phyloP scores from a whole-genome alignment of 2,113 vertebrate species.

The Tupaia tana region DNA sequence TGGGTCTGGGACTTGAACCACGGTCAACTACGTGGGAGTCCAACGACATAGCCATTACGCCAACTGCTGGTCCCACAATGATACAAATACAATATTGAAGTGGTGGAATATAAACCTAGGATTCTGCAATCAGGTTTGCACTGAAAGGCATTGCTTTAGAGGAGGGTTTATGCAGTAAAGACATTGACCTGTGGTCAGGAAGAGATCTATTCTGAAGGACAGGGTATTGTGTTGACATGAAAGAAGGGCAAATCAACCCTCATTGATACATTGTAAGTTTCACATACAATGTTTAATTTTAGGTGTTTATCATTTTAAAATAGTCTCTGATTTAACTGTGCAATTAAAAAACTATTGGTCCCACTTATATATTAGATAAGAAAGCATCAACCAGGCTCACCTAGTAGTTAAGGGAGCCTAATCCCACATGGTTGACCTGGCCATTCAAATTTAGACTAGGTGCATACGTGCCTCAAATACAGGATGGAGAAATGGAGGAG shows the following conservation, averaged over 20 bases:
- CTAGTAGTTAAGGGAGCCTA: no score
- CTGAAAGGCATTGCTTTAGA: not conserved
- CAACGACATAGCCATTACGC: no score
- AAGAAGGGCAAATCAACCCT: not conserved
- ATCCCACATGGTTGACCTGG: no score
- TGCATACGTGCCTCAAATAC: no score
- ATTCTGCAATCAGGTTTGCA: not conserved
- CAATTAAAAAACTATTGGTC: not conserved
- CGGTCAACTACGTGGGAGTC: no score
- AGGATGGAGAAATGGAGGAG: no score
- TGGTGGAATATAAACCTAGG: not conserved
- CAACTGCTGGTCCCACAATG: no score
- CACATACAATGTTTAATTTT: not conserved
- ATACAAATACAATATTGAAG: no score
- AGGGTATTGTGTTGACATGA: not conserved
- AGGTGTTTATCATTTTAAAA: not conserved
- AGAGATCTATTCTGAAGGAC: not conserved
- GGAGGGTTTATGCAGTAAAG: not conserved
- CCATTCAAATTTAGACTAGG: no score
- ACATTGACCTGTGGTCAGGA: not conserved
- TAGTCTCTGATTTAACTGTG: slow-evolving; percentile 29
- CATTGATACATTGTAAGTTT: not conserved
- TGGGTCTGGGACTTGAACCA: no score
- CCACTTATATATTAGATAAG: not conserved
- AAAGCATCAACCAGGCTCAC: not conserved